Conservation (phyloP, 2,113 vertebrate species). For the Sylvietta virens region DNA sequence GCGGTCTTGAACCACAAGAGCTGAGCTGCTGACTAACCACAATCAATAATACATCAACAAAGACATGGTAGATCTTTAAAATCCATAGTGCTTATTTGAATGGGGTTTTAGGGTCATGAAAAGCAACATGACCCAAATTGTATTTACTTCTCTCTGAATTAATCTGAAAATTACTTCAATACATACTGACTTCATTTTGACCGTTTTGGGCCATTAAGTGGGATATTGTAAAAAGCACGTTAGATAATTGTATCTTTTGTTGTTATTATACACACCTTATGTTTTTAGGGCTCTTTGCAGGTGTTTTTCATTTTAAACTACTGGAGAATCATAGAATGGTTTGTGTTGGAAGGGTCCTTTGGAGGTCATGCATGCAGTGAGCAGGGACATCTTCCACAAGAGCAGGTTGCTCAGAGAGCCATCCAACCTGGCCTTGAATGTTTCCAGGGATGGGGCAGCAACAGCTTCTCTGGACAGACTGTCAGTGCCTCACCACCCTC, state of each 20-base stretch:
- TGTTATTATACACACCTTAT: not conserved
- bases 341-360: not conserved
- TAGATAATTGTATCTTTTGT: not conserved
- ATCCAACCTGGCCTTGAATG: not conserved
- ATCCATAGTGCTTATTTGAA: slow-evolving; percentile 32
- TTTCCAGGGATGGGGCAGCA: not conserved
- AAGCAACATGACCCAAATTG: slow-evolving; percentile 4
- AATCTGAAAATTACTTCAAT: not conserved
- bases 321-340: not conserved
- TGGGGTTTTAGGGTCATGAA: not conserved
- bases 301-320: not conserved
- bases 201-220: not conserved
- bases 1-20: not conserved
- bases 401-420: not conserved
- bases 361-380: not conserved
- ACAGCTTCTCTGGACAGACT: not conserved
- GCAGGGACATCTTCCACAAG: not conserved
- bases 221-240: not conserved
- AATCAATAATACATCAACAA: slow-evolving; percentile 43
- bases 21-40: slow-evolving; percentile 33
- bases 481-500: not conserved
- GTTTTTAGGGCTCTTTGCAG: not conserved
- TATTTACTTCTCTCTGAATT: slow-evolving; percentile 30
- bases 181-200: not conserved
- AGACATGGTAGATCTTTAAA: not conserved